Percentiles rank a stretch among this genome's conserved stretches.
Conservation (phyloP, 2,797 vertebrate species). For the Dromococcyx pavoninus region DNA sequence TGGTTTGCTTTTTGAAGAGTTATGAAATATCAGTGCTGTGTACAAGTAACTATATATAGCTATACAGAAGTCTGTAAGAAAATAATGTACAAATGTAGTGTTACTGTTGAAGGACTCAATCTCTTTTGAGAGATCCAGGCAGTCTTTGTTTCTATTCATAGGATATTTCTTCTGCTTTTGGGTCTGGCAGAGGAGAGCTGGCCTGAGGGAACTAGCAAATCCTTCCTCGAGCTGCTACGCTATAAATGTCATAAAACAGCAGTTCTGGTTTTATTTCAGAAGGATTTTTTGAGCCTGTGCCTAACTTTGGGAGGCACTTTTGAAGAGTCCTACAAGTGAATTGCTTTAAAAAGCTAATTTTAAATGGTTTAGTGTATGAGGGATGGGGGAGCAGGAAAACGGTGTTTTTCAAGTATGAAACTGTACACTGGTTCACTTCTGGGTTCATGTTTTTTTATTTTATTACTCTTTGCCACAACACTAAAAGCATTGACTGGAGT, state of each 20-base stretch:
- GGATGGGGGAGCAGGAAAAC: background rate
- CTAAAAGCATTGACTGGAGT: background rate
- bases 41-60: background rate
- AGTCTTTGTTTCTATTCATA: slow-evolving; percentile 10
- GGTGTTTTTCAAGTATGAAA: background rate
- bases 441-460: background rate
- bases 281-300: slow-evolving; percentile 30
- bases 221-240: slow-evolving; percentile 27
- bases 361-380: background rate
- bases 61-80: background rate
- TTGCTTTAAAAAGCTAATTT: background rate
- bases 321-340: background rate
- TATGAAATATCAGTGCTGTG: background rate
- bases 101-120: background rate
- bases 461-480: background rate
- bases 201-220: slow-evolving; percentile 31
- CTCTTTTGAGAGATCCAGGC: background rate
- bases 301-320: slow-evolving; percentile 7
- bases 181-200: slow-evolving; percentile 18
- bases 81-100: background rate
- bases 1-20: background rate
- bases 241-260: slow-evolving; percentile 58
- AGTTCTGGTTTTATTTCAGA: slow-evolving; percentile 41
- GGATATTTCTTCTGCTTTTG: slow-evolving; percentile 32
- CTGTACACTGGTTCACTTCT: background rate